Evolutionary conservation across 2,113 vertebrate genomes (phyloP), one percentile per base, ranked within the genome.

Genomic region (Cavia porcellus): DNA sequence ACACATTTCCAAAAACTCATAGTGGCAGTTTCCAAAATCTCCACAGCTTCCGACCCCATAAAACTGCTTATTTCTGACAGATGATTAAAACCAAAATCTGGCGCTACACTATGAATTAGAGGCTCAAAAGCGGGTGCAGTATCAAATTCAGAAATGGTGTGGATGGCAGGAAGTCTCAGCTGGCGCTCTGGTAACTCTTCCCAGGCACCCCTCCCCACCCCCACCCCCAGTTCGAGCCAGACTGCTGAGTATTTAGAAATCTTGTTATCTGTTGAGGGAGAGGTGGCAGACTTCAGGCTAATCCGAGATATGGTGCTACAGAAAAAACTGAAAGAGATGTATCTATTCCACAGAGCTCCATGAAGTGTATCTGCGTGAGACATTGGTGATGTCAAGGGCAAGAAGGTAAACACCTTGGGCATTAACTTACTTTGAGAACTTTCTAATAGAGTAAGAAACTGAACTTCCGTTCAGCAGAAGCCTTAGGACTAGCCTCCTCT

Each of bases 41-140:
- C 93, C 20, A 35, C 28, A 90, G 75, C 55, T 64, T 94, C 50
- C 75, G 96, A 42, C 13, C 52, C 0, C 90, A 75, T 82, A 22
- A 97, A 97, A 90, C 79, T n/a, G 50, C 95, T 96, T 94, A n/a
- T 94, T 88, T 96, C 95, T 95, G 95, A 94, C 97, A 88, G 92
- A 92, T 1, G 28, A 97, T 94, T 93, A 88, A 89, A 87, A 25
- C 42, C n/a, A 61, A 92, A 97, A 93, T 62, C 68, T 95, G 96
- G 96, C 1, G 14, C 83, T 38, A 25, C 77, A 91, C 55, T 38
- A 85, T 57, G 50, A 97, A 81, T 14, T 14, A 12, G 70, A 59
- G 93, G 0, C 94, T 82, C 88, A 81, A 96, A 75, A 86, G 13
- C 68, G 90, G 74, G 0, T 15, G 80, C 62, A 79, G 68, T 50